Conservation (phyloP, 1,140 invertebrate genomes). For the Asbolus verrucosus region DNA sequence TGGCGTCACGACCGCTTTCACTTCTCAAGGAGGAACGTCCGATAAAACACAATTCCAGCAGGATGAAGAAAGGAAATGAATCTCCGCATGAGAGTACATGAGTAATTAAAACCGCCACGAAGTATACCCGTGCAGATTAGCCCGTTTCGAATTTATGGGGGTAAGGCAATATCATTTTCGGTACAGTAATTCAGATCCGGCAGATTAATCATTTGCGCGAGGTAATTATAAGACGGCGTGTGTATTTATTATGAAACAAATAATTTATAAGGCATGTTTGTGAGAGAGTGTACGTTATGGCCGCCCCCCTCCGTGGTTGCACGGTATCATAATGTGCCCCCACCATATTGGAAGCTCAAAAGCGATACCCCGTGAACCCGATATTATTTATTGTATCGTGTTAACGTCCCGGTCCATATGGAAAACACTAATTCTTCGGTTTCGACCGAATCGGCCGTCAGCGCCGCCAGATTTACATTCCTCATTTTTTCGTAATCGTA, state of each 20-base stretch:
- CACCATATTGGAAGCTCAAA: constrained; percentile 47
- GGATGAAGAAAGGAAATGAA: constrained; percentile 18
- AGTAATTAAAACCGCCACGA: too few relatives aligned
- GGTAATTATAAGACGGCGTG: constrained; percentile 53
- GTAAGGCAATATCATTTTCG: constrained; percentile 41
- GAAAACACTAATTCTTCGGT: constrained; percentile 56
- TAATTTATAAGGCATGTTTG: constrained; percentile 56
- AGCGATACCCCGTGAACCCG: constrained; percentile 48
- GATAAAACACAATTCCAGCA: constrained; percentile 27
- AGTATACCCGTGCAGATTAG: too few relatives aligned
- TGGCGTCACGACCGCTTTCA: constrained; percentile 44
- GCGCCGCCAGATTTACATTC: constrained; percentile 44
- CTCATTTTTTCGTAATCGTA: constrained; percentile 48
- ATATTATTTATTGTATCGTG: constrained; percentile 57
- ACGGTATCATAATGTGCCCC: constrained; percentile 45
- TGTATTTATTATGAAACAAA: constrained; percentile 56
- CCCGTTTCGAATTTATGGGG: constrained; percentile 11
- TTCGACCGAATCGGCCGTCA: constrained; percentile 40
- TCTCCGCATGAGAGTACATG: too few relatives aligned
- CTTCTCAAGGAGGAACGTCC: constrained; percentile 19
- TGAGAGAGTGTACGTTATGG: constrained; percentile 49
- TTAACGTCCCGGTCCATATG: constrained; percentile 55
- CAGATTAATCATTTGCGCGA: constrained; percentile 55
- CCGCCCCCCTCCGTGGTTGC: constrained; percentile 38
- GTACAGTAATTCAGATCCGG: constrained; percentile 52